Evolutionary conservation across 2,888 invertebrate species (phyloP), one percentile per base, ranked within the genome.

Genomic region (Scrobipalpa atriplicella): DNA sequence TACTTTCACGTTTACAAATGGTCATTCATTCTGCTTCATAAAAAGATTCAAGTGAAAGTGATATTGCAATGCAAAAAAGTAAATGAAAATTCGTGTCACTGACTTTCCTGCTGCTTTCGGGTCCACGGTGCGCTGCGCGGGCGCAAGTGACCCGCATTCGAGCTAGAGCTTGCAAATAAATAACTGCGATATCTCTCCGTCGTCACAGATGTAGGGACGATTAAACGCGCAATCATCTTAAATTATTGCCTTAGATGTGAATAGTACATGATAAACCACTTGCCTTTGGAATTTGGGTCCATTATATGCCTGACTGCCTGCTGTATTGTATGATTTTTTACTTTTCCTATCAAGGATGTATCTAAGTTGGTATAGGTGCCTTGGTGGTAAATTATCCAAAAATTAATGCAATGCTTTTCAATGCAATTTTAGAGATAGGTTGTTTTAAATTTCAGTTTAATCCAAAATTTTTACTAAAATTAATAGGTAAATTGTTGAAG

Each of bases 61-160:
- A 87, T 90, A 91, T 85, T 80, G 85, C 78, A 78, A 83, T 88
- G 88, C 83, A 89, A 91, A 92, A 89, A 91, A 84, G 78, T 80
- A 82, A 88, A 89, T 87, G 88, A 90, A 92, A 90, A 90, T 89
- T 89, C 82, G 90, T 90, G 90, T 90, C 90, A 85, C 85, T 84
- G 83, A 83, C 88, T 90, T 89, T 89, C 88, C 89, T 87, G 82
- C 80, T 83, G 81, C 81, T 83, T 81, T 84, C 80, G 79, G 77
- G 78, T 76, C 76, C 65, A 75, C 78, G 77, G 75, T 77, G 76
- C 72, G 75, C 84, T 77, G 76, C 72, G 75, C 84, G 79, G 38
- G 36, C 38, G 58, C 58, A 80, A 81, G 80, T 87, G 88, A 86
- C 87, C 87, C 75, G 75, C 76, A 84, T 87, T 78, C 69, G 43